Base-by-base conservation (phyloP, 1,140 invertebrate species). In the Aphelenchoides avenae region DNA sequence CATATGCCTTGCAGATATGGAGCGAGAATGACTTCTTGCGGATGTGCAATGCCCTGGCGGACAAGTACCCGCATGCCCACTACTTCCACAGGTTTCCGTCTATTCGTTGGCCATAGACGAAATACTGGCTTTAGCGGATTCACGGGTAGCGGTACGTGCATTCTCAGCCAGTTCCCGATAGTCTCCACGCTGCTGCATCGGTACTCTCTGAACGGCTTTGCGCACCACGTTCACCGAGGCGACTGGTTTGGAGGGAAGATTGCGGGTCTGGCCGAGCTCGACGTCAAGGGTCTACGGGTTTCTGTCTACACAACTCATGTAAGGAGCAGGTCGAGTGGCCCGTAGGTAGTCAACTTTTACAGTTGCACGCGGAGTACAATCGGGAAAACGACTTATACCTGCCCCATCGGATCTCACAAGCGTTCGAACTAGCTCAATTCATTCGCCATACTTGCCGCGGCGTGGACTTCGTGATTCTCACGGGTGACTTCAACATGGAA, bases 241-340 rank as follows among this genome's bases (percentile, higher is more conserved):
- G 92, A 96, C 77, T 97, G 92, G 92, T 96, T 93, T 80, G 92
- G 89, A 47, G 92, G 91, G 5, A 96, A 96, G 84, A 91, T 91
- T 33, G 85, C 95, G 47, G 91, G 89, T 9, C 78, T 96, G n/a
- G 90, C 87, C 69, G 84, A 84, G 68, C 81, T 93, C 7, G 79
- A 84, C 57, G 78, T 84, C 52, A 79, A 84, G 18, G 84, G 86
- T 54, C 79, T 86, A 18, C 34, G 82, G 46, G 80, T 95, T 20
- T 87, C 91, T 80, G 77, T 96, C 57, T 95, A 93, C 78, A 86
- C 86, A 57, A 87, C 90, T 65, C 91, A 97, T 85, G 89, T 92
- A 83, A 85, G 85, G 73, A 37, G 29, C 50, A 15, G 13, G 22
- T 1, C 27, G 27, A 15, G 15, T 34, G 37, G 30, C 26, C 13